Evolutionary conservation across 2,797 vertebrate genomes (phyloP).

Genomic region (Sebastes diaconus): DNA sequence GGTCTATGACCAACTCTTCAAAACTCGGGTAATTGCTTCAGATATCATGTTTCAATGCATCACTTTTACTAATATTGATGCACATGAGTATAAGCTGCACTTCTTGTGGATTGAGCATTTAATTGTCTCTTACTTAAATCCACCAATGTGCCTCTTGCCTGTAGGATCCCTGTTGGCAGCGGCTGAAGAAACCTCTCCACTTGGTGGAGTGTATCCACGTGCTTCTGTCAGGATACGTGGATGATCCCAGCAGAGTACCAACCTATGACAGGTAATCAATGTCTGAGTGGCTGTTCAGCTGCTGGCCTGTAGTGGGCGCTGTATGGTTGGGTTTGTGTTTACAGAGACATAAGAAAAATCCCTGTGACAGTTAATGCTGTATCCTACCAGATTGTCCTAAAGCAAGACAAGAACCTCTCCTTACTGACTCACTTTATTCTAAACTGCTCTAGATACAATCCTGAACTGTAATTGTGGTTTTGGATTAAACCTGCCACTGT

Average conservation of each 20-base stretch:
- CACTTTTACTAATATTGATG: too few relatives aligned
- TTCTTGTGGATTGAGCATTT: neutral
- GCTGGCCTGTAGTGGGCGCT: slow-evolving; percentile 20
- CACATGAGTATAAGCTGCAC: too few relatives aligned
- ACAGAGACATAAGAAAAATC: neutral
- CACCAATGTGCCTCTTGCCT: neutral
- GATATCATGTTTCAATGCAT: neutral
- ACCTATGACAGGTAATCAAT: slow-evolving; percentile 86
- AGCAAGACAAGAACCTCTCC: neutral
- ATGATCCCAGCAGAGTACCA: slow-evolving; percentile 90
- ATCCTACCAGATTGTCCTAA: neutral
- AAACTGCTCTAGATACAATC: neutral
- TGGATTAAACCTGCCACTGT: neutral
- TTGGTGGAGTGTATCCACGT: slow-evolving; percentile 95
- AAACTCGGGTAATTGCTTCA: slow-evolving; percentile 86
- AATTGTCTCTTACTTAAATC: neutral
- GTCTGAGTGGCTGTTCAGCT: neutral
- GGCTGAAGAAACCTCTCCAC: slow-evolving; percentile 93
- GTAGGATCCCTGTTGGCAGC: slow-evolving; percentile 96
- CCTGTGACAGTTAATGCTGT: neutral
- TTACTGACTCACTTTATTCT: neutral
- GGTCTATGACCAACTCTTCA: slow-evolving; percentile 97
- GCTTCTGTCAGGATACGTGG: slow-evolving; percentile 90
- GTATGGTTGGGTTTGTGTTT: neutral
- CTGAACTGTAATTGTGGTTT: neutral